These are phyloP conservation scores for Bettongia penicillata DNA, from an alignment of 2,113 vertebrate species.

Conservation along the genomic window DNA sequence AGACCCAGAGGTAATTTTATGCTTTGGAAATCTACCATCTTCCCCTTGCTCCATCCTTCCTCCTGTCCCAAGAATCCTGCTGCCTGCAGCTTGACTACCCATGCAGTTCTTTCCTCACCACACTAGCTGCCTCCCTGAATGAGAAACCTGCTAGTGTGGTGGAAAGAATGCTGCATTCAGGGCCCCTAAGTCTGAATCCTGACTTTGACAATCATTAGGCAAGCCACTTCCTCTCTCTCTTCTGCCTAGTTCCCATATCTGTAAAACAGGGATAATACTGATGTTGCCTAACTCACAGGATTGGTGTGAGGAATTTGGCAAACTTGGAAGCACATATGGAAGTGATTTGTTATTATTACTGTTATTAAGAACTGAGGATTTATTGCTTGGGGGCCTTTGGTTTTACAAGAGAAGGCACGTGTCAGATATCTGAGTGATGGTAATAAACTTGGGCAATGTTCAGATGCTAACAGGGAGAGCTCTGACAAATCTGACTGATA, in stretches of 20 bases:
- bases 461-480: background rate
- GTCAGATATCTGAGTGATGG: background rate
- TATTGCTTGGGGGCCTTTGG: background rate
- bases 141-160: background rate
- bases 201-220: background rate
- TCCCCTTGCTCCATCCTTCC: background rate
- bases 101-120: background rate
- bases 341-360: background rate
- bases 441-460: background rate
- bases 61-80: background rate
- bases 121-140: background rate
- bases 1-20: conserved; percentile 3
- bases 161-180: background rate
- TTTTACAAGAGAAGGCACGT: background rate
- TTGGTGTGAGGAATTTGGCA: background rate
- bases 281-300: background rate
- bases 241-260: background rate
- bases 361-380: background rate
- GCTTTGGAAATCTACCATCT: background rate
- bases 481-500: conserved; percentile 3
- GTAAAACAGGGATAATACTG: background rate
- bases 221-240: background rate
- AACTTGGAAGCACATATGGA: background rate
- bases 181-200: background rate
- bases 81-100: background rate